Evolutionary conservation across 2,888 invertebrate genomes (phyloP).

Genomic region (Pyrochroa serraticornis): DNA sequence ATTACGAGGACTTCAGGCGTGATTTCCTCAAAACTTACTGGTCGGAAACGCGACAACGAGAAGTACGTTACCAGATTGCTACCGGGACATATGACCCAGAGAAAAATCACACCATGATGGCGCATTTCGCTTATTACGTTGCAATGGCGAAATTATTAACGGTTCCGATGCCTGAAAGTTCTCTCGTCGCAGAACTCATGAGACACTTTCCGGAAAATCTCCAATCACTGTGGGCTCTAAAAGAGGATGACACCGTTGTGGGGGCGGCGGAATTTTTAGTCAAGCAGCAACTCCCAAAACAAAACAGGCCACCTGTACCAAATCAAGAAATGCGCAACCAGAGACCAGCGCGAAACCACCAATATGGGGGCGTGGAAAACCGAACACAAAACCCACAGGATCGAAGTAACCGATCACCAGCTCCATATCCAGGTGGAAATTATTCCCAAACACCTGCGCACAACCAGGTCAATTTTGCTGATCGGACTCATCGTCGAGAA

Average conservation of each 20-base stretch:
- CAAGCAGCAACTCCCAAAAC: too few species aligned
- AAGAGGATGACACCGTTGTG: not conserved
- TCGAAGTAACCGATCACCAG: too few species aligned
- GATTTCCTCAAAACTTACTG: constrained; percentile 3
- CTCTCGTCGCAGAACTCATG: constrained; percentile 1
- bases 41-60: constrained; percentile 1
- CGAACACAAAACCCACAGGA: too few species aligned
- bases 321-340: too few species aligned
- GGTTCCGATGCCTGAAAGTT: not conserved
- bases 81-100: not conserved
- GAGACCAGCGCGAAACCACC: too few species aligned
- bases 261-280: too few species aligned
- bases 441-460: too few species aligned
- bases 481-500: too few species aligned
- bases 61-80: constrained; percentile 4
- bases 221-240: not conserved
- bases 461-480: too few species aligned
- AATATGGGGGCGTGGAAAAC: too few species aligned
- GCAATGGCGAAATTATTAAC: constrained; percentile 1
- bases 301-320: too few species aligned
- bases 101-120: not conserved
- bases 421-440: too few species aligned
- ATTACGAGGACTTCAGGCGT: not conserved
- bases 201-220: not conserved
- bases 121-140: constrained; percentile 2